These are phyloP conservation scores for Cuniculus paca DNA, from an alignment of 2,797 vertebrate species.

Conservation along the genomic window DNA sequence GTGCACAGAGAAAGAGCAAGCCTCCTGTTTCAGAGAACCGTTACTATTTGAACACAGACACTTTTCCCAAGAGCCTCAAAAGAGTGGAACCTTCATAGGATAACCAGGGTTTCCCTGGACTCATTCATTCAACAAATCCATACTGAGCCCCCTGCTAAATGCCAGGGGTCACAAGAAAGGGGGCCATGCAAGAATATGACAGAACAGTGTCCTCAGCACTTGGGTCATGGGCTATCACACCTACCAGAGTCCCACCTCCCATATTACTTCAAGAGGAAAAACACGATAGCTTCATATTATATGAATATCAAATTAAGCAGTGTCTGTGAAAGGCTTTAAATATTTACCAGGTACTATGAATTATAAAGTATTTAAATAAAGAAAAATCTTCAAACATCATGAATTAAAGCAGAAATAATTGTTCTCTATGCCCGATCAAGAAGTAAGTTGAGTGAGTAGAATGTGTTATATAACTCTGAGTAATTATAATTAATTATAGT, in stretches of 20 bases:
- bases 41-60: conserved; percentile 11
- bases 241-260: background rate
- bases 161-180: background rate
- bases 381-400: background rate
- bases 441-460: conserved; percentile 10
- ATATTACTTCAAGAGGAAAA: background rate
- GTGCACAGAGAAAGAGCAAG: background rate
- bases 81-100: background rate
- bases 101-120: background rate
- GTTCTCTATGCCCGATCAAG: background rate
- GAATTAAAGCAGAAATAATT: background rate
- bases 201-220: background rate
- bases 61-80: background rate
- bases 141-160: background rate
- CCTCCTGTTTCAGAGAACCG: background rate
- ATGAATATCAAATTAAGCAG: background rate
- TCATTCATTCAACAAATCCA: background rate
- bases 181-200: background rate
- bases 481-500: background rate
- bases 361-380: background rate
- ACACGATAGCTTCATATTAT: background rate
- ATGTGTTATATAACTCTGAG: conserved; percentile 2
- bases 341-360: conserved; percentile 23
- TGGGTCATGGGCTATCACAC: background rate
- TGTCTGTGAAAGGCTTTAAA: conserved; percentile 21